Base-by-base conservation (phyloP, 2,113 vertebrate genomes). In the Colaptes auratus region DNA sequence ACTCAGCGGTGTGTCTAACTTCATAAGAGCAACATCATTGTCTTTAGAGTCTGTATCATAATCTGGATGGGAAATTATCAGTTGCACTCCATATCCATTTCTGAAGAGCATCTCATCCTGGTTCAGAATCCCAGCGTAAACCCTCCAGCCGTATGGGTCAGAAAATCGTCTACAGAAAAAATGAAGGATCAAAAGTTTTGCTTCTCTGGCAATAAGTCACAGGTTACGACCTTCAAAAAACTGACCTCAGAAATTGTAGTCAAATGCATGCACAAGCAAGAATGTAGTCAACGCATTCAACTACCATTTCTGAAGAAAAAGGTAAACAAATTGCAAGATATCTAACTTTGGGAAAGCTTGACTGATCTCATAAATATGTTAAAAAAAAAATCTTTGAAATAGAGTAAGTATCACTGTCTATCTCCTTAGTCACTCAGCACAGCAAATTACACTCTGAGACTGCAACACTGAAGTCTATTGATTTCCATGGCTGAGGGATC, bases 21-120 rank as follows among this genome's bases (percentile, higher is more conserved):
- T 98, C 97, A 98, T 97, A 3, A 98, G 97, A 5, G 98, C 98
- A 6, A 98, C 53, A 58, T 98, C 98, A 3, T 98, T 97, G 95
- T 98, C 92, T 95, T 98, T 98, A 75, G 97, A 96, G 31, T 94
- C 88, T 12, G 97, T 63, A 53, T 98, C 96, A 13, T 98, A 98
- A 25, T 78, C 72, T 0, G 98, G 97, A 20, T 98, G 98, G 23
- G 96, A 82, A 84, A 98, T 98, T 28, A 98, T 94, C 76, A 71
- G 95, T 3, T 94, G 85, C 20, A 98, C 95, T 23, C 4, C 85
- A 82, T 95, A n/a, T 13, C 91, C 91, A 1, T 2, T 20, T 9
- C 9, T 46, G 0, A 42, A 44, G 16, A 77, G 0, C 97, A 97
- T 98, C 46, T 82, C 69, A 3, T 86, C 27, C 67, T 98, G 98